Base-by-base conservation (phyloP, 1,140 invertebrate species). In the Glossosoma conforme region DNA sequence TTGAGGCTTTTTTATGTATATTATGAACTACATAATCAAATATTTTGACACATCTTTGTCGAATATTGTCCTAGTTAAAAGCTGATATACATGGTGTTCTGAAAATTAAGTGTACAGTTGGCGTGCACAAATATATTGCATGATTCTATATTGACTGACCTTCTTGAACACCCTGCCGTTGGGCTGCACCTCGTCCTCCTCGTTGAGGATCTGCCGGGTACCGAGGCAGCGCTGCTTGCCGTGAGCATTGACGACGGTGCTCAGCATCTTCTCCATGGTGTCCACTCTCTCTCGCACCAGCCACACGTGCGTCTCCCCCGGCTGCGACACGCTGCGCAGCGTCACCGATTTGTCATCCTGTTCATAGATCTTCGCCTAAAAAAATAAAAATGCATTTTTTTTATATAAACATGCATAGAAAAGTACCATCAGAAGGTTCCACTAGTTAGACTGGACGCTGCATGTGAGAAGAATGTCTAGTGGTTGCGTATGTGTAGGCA, bases 121-220 rank as follows among this genome's bases (percentile, higher is more conserved):
- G n/a, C n/a, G n/a, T n/a, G n/a, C n/a, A n/a, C n/a, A n/a, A n/a
- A n/a, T n/a, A n/a, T n/a, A n/a, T n/a, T n/a, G n/a, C n/a, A n/a
- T n/a, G n/a, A n/a, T n/a, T n/a, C n/a, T 38, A 10, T 14, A 40
- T 18, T 11, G 19, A 49, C 56, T 37, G 61, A 87, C 85, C 79
- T 99, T 98, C 74, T 97, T 97, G 64, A 99, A 98, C 15, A 97
- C 79, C 64, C 90, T 82, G 35, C 96, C 96, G 70, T 97, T 95
- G 1, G 87, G 82, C 66, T 98, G 93, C 1, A 84, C 67, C 67
- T 98, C 95, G 62, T 98, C 92, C 64, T 96, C 92, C 67, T 97
- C 94, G 37, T 85, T 84, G 3, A 97, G 74, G 41, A 98, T 86
- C 60, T 94, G 81, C 36, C 97, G 76, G 0, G 92, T 95, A 9